Evolutionary conservation across 2,113 vertebrate species (phyloP), one percentile per base, ranked within the genome.

Genomic region (Vulpes vulpes): DNA sequence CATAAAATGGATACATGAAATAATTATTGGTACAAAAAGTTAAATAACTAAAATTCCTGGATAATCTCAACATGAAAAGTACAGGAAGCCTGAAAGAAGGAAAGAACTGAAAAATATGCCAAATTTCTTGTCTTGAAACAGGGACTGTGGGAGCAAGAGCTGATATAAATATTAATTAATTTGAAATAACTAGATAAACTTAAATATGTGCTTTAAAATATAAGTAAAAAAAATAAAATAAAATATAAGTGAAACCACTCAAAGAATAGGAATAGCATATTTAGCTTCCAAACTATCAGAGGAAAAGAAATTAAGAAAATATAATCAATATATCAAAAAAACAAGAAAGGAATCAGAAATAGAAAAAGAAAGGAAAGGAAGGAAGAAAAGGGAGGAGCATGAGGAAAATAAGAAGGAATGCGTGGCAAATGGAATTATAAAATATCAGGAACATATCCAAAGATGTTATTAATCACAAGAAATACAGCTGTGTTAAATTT

Each of bases 261-360:
- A 27, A 87, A 91, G 12, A 96, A 38, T 55, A 86, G 14, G 16
- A 65, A 57, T 17, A 79, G 35, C 16, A 65, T 73, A 80, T 20
- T 55, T 14, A 88, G 30, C 14, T 84, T 89, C 43, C 30, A 95
- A 83, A 81, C 15, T 25, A 80, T 12, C 69, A 76, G 11, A 74
- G 4, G 32, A 69, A 85, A 92, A 32, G 11, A 89, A 89, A 89
- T 57, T 55, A 78, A 96, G 38, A 86, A 79, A 95, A 88, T 73
- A 2, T 53, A 5, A 81, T 55, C 22, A 81, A 73, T 15, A 17
- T 35, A 53, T 74, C 10, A 51, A 80, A 64, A 59, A 76, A 64
- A 32, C 1, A 30, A 32, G 25, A 73, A 90, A 92, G 38, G 4
- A 71, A 88, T 38, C 65, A 78, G 49, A 71, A 73, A 69, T 8